Evolutionary conservation across 2,888 invertebrate genomes (phyloP).

Genomic region (Lochmaea crataegi): DNA sequence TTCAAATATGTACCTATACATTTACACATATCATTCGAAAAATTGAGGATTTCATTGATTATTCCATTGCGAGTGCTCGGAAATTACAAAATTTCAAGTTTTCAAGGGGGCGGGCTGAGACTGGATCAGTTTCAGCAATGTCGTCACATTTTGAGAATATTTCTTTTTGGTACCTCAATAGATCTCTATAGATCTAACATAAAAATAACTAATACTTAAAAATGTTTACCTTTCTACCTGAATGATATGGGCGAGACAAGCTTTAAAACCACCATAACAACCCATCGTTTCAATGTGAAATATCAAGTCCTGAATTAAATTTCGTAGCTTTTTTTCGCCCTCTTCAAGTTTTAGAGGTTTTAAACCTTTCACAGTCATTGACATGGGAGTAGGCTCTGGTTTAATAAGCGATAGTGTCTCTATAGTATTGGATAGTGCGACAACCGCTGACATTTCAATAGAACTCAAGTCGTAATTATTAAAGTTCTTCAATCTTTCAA

Average conservation of each 20-base stretch:
- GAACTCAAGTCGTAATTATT: conserved; percentile 19
- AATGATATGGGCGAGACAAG: conserved; percentile 71
- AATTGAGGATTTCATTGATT: no score
- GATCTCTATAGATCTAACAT: no score
- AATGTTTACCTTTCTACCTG: conserved; percentile 67
- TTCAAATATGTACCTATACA: no score
- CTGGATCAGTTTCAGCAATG: no score
- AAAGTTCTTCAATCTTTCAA: conserved; percentile 60
- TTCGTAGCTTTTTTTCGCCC: conserved; percentile 52
- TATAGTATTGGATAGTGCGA: conserved; percentile 45
- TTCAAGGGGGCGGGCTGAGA: no score
- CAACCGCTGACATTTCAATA: conserved; percentile 41
- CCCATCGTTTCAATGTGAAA: conserved; percentile 63
- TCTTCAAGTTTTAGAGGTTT: conserved; percentile 51
- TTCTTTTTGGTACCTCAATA: no score
- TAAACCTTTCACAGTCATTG: conserved; percentile 41
- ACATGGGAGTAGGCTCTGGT: conserved; percentile 49
- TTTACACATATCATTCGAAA: no score
- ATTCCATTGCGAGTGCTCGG: no score
- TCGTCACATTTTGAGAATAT: no score
- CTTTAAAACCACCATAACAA: conserved; percentile 71
- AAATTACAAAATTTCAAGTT: no score
- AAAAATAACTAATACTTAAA: neutral
- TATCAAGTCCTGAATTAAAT: conserved; percentile 55
- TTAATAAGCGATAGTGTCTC: conserved; percentile 27